Percentiles rank a stretch among this genome's conserved stretches.
Evolutionary conservation across 1,140 invertebrate genomes (phyloP).

Genomic region (Bursaphelenchus mucronatus): DNA sequence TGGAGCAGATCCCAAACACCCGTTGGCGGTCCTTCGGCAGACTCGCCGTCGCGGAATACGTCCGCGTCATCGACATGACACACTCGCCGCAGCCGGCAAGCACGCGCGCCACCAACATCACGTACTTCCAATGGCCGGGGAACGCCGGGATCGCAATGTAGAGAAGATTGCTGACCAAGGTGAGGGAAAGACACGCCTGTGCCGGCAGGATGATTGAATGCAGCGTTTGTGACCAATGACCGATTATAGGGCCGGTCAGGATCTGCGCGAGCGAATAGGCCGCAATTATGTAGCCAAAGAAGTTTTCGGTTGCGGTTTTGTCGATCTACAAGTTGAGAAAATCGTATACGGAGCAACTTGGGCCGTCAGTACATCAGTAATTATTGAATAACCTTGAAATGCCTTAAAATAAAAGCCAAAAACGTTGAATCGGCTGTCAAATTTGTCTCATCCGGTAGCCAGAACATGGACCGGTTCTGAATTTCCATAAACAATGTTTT

Average conservation of each 20-base stretch:
- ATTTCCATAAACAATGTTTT: background rate
- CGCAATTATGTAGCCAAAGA: conserved; percentile 24
- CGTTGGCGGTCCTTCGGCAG: conserved; percentile 3
- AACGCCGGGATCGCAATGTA: conserved; percentile 17
- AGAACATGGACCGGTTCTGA: background rate
- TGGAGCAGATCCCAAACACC: background rate
- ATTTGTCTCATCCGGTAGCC: background rate
- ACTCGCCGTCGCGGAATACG: conserved; percentile 10
- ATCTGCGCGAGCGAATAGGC: conserved; percentile 12
- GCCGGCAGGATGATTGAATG: conserved; percentile 11
- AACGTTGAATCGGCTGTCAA: background rate
- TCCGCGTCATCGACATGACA: background rate
- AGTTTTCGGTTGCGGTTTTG: conserved; percentile 11
- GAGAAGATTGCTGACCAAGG: conserved; percentile 19
- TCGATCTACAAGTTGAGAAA: conserved; percentile 21
- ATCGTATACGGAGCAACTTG: background rate
- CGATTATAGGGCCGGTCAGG: conserved; percentile 13
- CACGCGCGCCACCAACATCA: conserved; percentile 24
- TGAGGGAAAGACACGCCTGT: conserved; percentile 14
- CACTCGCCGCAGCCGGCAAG: conserved; percentile 10
- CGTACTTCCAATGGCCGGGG: conserved; percentile 1
- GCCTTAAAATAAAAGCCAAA: no score
- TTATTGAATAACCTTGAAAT: no score
- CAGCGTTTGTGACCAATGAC: conserved; percentile 4
- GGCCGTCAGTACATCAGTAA: no score